Conservation (phyloP, 1,140 invertebrate genomes). For the Lepidurus packardi region DNA sequence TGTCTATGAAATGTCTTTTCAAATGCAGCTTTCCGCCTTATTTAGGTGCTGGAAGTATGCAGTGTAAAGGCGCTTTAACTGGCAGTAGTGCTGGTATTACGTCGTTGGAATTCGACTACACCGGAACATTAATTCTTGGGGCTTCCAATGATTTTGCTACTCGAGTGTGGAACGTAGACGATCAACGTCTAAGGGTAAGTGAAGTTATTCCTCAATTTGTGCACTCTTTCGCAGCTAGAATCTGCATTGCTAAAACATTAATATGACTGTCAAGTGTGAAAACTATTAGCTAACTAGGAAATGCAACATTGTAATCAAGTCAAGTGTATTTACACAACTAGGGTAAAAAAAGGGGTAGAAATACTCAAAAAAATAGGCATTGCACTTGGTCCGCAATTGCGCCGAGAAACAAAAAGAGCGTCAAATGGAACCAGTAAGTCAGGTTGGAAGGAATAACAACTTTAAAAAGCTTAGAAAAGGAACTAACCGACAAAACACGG, state of each 20-base stretch:
- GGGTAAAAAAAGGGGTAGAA: not conserved
- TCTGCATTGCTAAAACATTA: not conserved
- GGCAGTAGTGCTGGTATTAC: conserved; percentile 92
- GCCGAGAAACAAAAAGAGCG: not conserved
- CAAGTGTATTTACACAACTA: not conserved
- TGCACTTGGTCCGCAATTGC: not conserved
- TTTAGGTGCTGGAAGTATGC: conserved; percentile 23
- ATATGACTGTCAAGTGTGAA: not conserved
- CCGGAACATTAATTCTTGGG: conserved; percentile 75
- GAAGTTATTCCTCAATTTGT: not conserved
- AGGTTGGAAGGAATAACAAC: not conserved
- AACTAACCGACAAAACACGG: not conserved
- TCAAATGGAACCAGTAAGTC: not conserved
- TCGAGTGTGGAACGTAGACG: conserved; percentile 84
- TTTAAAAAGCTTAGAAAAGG: not conserved
- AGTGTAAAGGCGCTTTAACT: conserved; percentile 63
- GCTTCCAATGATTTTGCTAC: conserved; percentile 93
- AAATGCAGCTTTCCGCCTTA: not conserved
- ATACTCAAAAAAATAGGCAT: not conserved
- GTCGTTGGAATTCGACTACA: conserved; percentile 88
- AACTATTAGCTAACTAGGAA: not conserved
- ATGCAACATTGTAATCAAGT: not conserved
- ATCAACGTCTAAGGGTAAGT: conserved; percentile 84
- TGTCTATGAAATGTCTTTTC: not conserved
- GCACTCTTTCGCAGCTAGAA: conserved; percentile 34